Conservation (phyloP, 2,888 invertebrate genomes). For the Ormyrus thymus region DNA sequence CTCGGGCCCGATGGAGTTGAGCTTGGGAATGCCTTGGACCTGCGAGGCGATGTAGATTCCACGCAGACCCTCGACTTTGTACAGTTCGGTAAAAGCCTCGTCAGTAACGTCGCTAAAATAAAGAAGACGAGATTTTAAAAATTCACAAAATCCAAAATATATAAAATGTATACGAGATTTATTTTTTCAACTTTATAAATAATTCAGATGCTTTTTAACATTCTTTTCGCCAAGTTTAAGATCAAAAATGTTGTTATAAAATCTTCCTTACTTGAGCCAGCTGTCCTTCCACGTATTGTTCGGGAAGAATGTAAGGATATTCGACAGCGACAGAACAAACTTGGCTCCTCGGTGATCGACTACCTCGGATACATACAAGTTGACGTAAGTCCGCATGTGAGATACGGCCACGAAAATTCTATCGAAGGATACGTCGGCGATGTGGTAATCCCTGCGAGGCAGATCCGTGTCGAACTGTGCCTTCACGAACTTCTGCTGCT, state of each 20-base stretch:
- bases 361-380: constrained; percentile 88
- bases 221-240: neutral
- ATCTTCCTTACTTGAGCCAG: constrained; percentile 85
- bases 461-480: constrained; percentile 84
- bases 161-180: neutral
- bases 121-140: neutral
- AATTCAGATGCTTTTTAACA: neutral
- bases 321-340: constrained; percentile 87
- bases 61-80: constrained; percentile 89
- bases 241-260: too few relatives aligned
- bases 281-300: constrained; percentile 87
- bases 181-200: neutral
- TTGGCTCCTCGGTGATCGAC: constrained; percentile 79
- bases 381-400: constrained; percentile 83
- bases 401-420: constrained; percentile 89
- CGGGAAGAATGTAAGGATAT: constrained; percentile 89
- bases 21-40: constrained; percentile 78
- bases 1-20: constrained; percentile 81
- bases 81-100: constrained; percentile 90
- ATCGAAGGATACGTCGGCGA: constrained; percentile 89
- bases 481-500: constrained; percentile 81
- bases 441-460: constrained; percentile 82
- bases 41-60: constrained; percentile 94
- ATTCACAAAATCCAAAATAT: neutral
- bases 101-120: constrained; percentile 83